Conservation (phyloP, 2,888 invertebrate genomes). For the Trypoxylon attenuatum region DNA sequence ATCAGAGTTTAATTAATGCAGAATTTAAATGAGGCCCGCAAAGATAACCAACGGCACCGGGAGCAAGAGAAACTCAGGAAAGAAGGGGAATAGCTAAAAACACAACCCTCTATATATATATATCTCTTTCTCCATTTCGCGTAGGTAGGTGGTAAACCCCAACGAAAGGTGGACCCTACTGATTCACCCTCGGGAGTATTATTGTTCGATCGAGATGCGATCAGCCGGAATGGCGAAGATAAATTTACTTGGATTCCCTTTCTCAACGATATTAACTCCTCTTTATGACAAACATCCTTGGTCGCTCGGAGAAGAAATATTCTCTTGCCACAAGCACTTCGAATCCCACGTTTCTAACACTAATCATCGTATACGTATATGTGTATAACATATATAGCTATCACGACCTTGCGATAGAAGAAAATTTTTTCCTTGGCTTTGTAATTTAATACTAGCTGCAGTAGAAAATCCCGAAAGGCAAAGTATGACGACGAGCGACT, state of each 20-base stretch:
- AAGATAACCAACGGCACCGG: slow-evolving; percentile 3
- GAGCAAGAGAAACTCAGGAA: neutral
- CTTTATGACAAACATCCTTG: no score
- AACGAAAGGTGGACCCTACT: neutral
- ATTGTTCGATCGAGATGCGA: neutral
- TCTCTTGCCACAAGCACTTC: no score
- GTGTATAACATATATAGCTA: no score
- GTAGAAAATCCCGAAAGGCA: no score
- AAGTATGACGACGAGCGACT: no score
- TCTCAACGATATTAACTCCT: no score
- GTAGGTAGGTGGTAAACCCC: neutral
- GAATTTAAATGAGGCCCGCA: slow-evolving; percentile 33
- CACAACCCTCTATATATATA: neutral
- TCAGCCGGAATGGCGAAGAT: neutral
- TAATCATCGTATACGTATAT: no score
- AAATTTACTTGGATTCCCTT: neutral
- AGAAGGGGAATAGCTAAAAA: neutral
- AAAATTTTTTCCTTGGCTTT: no score
- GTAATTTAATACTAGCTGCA: no score
- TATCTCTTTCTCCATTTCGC: neutral
- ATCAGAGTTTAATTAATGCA: slow-evolving; percentile 36
- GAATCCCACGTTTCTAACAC: no score
- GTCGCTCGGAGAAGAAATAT: no score
- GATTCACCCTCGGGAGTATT: neutral
- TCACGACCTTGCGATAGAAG: no score